phyloP scores from a whole-genome alignment of 2,888 invertebrate species.

The Pseudococcus longispinus region DNA sequence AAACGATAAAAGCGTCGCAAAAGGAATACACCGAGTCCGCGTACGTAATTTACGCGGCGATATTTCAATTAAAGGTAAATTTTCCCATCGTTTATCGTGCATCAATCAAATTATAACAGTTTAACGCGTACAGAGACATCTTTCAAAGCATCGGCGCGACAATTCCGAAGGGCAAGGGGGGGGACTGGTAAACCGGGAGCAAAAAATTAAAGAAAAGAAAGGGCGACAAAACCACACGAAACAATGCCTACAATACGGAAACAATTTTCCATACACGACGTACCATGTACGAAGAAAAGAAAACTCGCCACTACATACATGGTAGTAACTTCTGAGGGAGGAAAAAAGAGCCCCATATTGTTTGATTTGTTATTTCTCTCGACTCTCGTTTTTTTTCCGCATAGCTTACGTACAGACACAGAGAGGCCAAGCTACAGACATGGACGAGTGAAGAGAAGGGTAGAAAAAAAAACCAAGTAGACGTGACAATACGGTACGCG shows the following conservation, averaged over 20 bases:
- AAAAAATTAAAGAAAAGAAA: not conserved
- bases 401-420: not conserved
- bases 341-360: not conserved
- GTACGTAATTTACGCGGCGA: not conserved
- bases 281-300: not conserved
- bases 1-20: not conserved
- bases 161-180: not conserved
- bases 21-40: not conserved
- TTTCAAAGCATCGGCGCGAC: not conserved
- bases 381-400: not conserved
- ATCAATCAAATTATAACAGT: slow-evolving; percentile 24
- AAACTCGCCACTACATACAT: not conserved
- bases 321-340: not conserved
- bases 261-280: not conserved
- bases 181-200: not conserved
- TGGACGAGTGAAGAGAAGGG: not conserved
- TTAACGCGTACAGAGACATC: not conserved
- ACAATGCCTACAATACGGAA: not conserved
- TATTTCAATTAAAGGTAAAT: slow-evolving; percentile 8
- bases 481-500: slow-evolving; percentile 31
- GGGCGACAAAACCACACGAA: not conserved
- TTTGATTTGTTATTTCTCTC: not conserved
- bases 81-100: not conserved
- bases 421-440: too few species aligned
- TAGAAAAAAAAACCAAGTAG: not conserved